Percentiles rank a stretch among this genome's conserved stretches.
Conservation (phyloP, 2,113 vertebrate species). For the Lophotis ruficrista region DNA sequence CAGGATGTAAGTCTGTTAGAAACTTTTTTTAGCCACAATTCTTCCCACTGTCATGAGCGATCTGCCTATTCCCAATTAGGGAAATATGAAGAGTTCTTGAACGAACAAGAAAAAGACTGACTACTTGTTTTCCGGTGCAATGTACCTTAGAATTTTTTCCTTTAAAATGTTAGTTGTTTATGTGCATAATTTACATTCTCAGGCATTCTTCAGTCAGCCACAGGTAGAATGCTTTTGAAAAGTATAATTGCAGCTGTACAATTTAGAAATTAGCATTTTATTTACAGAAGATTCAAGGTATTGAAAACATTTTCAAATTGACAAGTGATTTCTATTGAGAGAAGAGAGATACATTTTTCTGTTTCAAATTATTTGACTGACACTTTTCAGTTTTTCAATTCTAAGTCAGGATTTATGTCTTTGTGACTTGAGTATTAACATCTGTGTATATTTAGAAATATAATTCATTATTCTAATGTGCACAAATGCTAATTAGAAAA, state of each 20-base stretch:
- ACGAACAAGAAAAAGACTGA: not conserved
- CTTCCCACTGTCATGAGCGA: not conserved
- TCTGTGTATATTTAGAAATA: slow-evolving; percentile 14
- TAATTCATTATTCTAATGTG: not conserved
- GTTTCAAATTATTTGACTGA: not conserved
- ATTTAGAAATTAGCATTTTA: not conserved
- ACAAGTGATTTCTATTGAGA: not conserved
- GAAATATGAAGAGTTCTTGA: not conserved
- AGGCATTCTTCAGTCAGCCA: not conserved
- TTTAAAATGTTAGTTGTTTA: not conserved
- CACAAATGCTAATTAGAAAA: not conserved
- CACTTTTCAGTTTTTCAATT: not conserved
- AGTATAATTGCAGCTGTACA: not conserved
- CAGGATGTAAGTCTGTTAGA: not conserved
- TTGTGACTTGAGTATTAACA: not conserved
- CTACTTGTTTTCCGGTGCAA: not conserved
- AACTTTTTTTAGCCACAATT: not conserved
- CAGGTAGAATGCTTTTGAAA: not conserved
- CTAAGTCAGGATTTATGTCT: not conserved
- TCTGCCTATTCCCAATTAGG: not conserved
- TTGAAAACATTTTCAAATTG: not conserved
- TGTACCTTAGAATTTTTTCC: not conserved
- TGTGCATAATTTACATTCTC: not conserved
- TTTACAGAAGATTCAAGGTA: not conserved
- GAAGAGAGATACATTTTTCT: not conserved